Evolutionary conservation across 2,113 vertebrate genomes (phyloP).

Genomic region (Podiceps cristatus): DNA sequence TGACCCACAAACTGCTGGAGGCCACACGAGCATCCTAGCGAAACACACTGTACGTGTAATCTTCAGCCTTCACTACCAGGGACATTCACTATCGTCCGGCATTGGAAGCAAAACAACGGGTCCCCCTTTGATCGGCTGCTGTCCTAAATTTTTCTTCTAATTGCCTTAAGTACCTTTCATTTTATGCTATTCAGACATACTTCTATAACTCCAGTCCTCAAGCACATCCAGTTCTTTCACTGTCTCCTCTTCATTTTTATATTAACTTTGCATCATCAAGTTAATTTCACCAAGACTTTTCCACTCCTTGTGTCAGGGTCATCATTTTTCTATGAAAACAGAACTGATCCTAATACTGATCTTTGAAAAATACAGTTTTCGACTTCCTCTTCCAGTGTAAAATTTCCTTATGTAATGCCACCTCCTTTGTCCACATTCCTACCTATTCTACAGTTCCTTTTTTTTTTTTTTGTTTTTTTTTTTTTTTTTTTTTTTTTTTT

Average conservation of each 20-base stretch:
- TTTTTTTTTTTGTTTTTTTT: too few relatives aligned
- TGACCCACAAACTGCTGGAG: background rate
- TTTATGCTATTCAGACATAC: background rate
- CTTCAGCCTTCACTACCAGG: background rate
- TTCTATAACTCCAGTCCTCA: background rate
- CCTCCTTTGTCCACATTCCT: background rate
- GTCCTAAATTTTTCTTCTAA: background rate
- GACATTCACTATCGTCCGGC: accelerated
- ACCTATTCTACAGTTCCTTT: background rate
- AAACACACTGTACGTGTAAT: background rate
- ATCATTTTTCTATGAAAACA: background rate
- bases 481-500: background rate
- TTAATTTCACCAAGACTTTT: background rate
- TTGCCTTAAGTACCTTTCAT: background rate
- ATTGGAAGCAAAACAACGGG: background rate
- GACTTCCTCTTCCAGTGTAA: background rate
- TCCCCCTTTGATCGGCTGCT: background rate
- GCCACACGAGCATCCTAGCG: background rate
- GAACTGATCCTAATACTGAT: background rate
- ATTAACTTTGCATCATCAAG: background rate
- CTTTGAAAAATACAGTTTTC: background rate
- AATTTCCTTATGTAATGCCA: background rate
- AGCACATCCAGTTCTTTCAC: background rate
- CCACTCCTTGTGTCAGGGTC: background rate
- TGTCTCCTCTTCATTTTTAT: background rate